A percentile compares a stretch with the other conserved stretches of the same genome.
Conservation (phyloP, 1,140 invertebrate species). For the Drosophila neocordata region DNA sequence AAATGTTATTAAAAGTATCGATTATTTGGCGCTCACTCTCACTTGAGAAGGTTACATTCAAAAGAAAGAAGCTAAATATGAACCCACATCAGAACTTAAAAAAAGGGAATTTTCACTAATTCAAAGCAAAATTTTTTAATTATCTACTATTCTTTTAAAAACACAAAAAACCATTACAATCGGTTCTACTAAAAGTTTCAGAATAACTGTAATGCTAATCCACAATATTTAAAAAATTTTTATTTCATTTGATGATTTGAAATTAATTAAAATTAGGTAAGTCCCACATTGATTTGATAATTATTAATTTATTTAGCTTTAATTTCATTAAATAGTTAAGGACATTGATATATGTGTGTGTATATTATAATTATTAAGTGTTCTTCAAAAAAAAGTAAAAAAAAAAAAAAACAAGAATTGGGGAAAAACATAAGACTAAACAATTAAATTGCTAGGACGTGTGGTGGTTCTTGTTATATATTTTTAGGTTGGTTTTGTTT, state of each 20-base stretch:
- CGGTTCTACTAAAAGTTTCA: too few species aligned
- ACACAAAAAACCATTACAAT: too few species aligned
- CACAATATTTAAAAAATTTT: too few species aligned
- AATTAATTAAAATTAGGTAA: neutral
- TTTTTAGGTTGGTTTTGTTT: constrained; percentile 30
- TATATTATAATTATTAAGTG: constrained; percentile 41
- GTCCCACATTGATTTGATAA: constrained; percentile 35
- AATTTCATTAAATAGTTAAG: constrained; percentile 79
- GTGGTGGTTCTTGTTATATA: constrained; percentile 25
- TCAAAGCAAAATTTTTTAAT: too few species aligned
- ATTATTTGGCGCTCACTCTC: neutral
- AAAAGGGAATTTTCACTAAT: too few species aligned
- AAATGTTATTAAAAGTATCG: neutral
- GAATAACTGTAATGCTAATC: too few species aligned
- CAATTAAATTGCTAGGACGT: constrained; percentile 78
- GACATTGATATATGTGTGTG: constrained; percentile 71
- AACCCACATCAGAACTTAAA: too few species aligned
- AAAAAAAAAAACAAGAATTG: constrained; percentile 43
- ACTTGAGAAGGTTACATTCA: neutral
- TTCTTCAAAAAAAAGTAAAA: constrained; percentile 48
- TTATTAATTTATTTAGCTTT: constrained; percentile 79
- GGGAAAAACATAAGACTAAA: constrained; percentile 65
- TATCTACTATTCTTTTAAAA: too few species aligned
- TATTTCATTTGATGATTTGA: too few species aligned
- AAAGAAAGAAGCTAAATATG: too few species aligned